A percentile compares a stretch with the other conserved stretches of the same genome.
These are phyloP conservation scores for Allophyes oxyacanthae DNA, from an alignment of 2,888 invertebrate genomes.

Conservation along the genomic window DNA sequence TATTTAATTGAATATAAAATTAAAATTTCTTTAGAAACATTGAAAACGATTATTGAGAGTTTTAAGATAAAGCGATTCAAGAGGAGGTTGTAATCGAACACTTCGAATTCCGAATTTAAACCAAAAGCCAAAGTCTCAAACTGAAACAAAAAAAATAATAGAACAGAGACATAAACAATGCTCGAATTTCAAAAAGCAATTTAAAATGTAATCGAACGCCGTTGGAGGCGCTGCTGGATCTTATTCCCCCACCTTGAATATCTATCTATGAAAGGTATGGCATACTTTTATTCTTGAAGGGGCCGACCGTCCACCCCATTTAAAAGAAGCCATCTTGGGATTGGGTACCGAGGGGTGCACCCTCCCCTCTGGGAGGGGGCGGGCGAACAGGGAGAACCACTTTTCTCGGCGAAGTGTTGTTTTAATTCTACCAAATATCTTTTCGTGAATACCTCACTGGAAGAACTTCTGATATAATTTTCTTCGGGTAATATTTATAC, in stretches of 20 bases:
- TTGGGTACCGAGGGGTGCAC: slow-evolving; percentile 72
- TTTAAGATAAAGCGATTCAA: not conserved
- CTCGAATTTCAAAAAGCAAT: slow-evolving; percentile 80
- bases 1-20: not conserved
- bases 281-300: slow-evolving; percentile 88
- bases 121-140: slow-evolving; percentile 53
- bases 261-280: slow-evolving; percentile 82
- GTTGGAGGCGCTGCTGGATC: slow-evolving; percentile 61
- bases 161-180: slow-evolving; percentile 60
- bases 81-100: slow-evolving; percentile 30
- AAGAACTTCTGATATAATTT: slow-evolving; percentile 87
- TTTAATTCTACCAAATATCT: slow-evolving; percentile 89
- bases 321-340: slow-evolving; percentile 89
- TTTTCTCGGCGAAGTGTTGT: slow-evolving; percentile 88
- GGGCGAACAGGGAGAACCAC: slow-evolving; percentile 76
- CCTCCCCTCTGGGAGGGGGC: slow-evolving; percentile 63
- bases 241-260: slow-evolving; percentile 77
- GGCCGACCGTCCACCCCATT: slow-evolving; percentile 86
- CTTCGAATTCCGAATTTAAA: slow-evolving; percentile 7
- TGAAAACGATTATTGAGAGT: not conserved
- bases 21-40: slow-evolving; percentile 2
- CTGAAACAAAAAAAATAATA: slow-evolving; percentile 56
- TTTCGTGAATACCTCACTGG: slow-evolving; percentile 86
- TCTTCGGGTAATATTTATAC: slow-evolving; percentile 82
- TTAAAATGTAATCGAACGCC: slow-evolving; percentile 83